These are phyloP conservation scores for Pica pica DNA, from an alignment of 2,113 vertebrate genomes.

Conservation along the genomic window DNA sequence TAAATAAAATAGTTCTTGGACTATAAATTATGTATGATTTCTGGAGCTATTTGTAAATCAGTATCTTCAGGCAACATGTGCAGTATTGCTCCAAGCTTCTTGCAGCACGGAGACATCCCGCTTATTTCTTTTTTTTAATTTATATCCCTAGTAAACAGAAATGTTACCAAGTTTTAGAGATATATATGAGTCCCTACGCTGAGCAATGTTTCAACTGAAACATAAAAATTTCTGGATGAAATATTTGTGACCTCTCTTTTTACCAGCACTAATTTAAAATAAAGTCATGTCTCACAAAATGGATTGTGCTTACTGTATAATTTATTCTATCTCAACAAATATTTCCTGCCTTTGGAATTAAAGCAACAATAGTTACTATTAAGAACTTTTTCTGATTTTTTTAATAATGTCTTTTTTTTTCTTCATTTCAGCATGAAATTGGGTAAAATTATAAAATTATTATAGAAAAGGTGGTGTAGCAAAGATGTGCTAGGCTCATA, in stretches of 20 bases:
- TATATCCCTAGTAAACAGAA: background rate
- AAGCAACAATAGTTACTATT: background rate
- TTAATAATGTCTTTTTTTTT: background rate
- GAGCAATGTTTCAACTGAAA: background rate
- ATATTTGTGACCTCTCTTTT: background rate
- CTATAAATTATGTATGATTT: fast-evolving
- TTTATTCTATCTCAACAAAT: background rate
- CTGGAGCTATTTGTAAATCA: background rate
- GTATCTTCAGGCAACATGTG: background rate
- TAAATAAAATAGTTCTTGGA: background rate
- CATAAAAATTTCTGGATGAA: background rate
- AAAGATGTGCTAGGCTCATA: background rate
- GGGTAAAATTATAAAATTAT: background rate
- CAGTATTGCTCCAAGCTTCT: background rate
- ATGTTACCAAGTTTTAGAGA: background rate
- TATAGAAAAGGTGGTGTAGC: background rate
- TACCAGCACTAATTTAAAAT: background rate
- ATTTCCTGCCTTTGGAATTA: background rate
- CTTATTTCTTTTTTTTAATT: background rate
- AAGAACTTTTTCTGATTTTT: background rate
- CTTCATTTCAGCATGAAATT: background rate
- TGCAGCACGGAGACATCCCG: background rate
- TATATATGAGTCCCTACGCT: background rate
- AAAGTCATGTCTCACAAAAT: background rate
- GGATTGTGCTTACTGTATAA: background rate